Conservation (phyloP, 2,888 invertebrate genomes). For the Tipula helvola region DNA sequence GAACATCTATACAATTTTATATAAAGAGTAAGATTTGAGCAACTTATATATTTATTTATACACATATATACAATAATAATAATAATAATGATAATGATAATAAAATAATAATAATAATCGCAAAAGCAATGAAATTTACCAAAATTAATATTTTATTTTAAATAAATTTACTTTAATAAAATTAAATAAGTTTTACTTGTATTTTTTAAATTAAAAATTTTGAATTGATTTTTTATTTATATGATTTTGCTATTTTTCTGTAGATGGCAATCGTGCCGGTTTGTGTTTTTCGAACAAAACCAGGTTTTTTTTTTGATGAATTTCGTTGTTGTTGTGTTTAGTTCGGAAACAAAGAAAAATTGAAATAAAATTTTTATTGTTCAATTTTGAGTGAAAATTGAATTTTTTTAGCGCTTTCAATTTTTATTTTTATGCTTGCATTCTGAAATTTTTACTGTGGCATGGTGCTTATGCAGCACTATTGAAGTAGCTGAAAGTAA, state of each 20-base stretch:
- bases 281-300: neutral
- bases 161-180: neutral
- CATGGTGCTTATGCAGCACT: too few relatives aligned
- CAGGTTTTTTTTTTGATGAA: neutral
- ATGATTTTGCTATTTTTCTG: neutral
- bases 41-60: neutral
- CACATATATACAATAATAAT: neutral
- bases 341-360: neutral
- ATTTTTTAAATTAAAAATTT: neutral
- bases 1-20: neutral
- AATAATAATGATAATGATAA: neutral
- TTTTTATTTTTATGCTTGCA: neutral
- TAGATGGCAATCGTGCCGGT: neutral
- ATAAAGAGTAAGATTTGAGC: neutral
- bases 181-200: neutral
- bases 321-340: neutral
- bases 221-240: neutral
- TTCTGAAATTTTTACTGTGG: too few relatives aligned
- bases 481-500: too few relatives aligned
- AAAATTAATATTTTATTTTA: neutral
- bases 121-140: neutral
- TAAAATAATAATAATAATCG: neutral
- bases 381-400: neutral
- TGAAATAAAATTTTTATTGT: neutral
- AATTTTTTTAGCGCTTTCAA: neutral